phyloP scores from a whole-genome alignment of 2,888 invertebrate genomes.

The Melitaea athalia region DNA sequence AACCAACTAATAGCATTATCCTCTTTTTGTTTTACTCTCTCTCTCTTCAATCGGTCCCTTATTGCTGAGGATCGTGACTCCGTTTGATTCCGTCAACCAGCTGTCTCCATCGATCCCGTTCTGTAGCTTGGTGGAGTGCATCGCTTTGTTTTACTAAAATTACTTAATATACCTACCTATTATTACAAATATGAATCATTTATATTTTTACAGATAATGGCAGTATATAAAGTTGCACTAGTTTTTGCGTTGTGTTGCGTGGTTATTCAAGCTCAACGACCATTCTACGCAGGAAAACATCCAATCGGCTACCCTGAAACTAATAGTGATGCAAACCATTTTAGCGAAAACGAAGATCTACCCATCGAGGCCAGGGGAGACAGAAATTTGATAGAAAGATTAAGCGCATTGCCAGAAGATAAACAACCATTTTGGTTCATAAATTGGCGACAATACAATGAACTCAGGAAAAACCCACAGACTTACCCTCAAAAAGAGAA shows the following conservation, averaged over 20 bases:
- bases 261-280: slow-evolving; percentile 76
- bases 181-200: not conserved
- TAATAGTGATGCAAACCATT: slow-evolving; percentile 69
- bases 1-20: too few relatives aligned
- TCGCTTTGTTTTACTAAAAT: too few relatives aligned
- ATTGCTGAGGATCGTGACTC: too few relatives aligned
- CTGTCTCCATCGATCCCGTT: too few relatives aligned
- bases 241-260: slow-evolving; percentile 27
- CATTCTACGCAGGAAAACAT: slow-evolving; percentile 83
- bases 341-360: slow-evolving; percentile 58
- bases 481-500: slow-evolving; percentile 60
- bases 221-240: slow-evolving; percentile 29
- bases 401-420: slow-evolving; percentile 26
- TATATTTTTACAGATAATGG: slow-evolving; percentile 27
- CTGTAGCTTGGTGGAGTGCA: too few relatives aligned
- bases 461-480: slow-evolving; percentile 66
- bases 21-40: too few relatives aligned
- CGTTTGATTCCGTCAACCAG: too few relatives aligned
- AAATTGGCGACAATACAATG: slow-evolving; percentile 84
- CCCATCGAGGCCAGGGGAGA: slow-evolving; percentile 81
- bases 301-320: slow-evolving; percentile 84
- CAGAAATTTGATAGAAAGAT: slow-evolving; percentile 22
- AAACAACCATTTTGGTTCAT: slow-evolving; percentile 82
- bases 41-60: too few relatives aligned
- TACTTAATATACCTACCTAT: too few relatives aligned